Evolutionary conservation across 2,113 vertebrate species (phyloP), one percentile per base, ranked within the genome.

Genomic region (Zosterops pallidus): DNA sequence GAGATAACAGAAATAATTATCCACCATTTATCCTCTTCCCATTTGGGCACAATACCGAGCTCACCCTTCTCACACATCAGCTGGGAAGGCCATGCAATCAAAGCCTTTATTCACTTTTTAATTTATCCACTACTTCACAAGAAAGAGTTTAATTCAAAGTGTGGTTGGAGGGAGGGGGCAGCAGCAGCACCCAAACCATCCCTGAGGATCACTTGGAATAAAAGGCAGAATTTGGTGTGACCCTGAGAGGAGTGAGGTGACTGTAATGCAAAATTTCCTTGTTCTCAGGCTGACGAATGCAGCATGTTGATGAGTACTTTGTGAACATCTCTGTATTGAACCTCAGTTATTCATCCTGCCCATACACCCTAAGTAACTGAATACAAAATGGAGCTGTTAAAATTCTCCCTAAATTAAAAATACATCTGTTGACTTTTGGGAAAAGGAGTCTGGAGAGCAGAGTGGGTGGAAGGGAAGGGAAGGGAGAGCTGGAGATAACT

Each of bases 341-440:
- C 39, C 62, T 72, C 84, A 83, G 44, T 80, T 90, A 41, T 37
- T 65, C 37, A 72, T 46, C 52, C 68, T 87, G 50, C 50, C 88
- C 50, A 11, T 76, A 39, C 1, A 2, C 18, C 41, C 52, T 53
- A 23, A 85, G 60, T 37, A 88, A 95, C 62, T 80, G 46, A 79
- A 50, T 12, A 35, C 2, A 2, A 63, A 96, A 88, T 7, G 0
- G 3, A 90, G 86, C 83, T 85, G 89, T 28, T 92, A 41, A 83
- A 92, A 72, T 83, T 72, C 62, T 49, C 92, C 85, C 47, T 50
- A 64, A 90, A 96, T 91, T 94, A 85, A 96, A 97, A 97, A 95
- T 78, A 64, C 75, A 76, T 94, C 87, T 95, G 83, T 47, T 92
- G 57, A 17, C 82, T 92, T 89, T 59, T 0, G 3, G 59, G 82